Evolutionary conservation across 2,113 vertebrate genomes (phyloP).

Genomic region (Siniperca chuatsi): DNA sequence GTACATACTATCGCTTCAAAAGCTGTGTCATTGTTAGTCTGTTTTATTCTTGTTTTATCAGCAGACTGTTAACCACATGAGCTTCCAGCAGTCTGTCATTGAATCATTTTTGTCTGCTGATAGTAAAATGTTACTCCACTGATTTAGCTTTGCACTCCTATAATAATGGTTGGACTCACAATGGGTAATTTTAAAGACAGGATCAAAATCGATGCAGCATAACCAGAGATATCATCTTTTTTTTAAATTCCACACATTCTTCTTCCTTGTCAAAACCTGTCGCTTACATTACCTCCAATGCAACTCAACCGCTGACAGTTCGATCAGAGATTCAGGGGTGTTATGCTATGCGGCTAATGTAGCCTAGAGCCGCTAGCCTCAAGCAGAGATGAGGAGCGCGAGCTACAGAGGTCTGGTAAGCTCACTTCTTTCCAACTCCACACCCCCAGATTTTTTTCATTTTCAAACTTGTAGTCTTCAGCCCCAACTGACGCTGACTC

Average conservation of each 20-base stretch:
- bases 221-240: neutral
- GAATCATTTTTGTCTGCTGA: slow-evolving; percentile 13
- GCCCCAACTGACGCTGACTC: too few relatives aligned
- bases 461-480: too few relatives aligned
- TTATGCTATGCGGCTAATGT: too few relatives aligned
- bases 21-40: slow-evolving; percentile 5
- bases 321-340: too few relatives aligned
- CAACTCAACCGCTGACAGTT: too few relatives aligned
- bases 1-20: neutral
- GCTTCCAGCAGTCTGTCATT: slow-evolving; percentile 21
- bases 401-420: neutral
- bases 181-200: neutral
- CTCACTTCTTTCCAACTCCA: neutral
- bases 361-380: too few relatives aligned
- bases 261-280: neutral
- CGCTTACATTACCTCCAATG: neutral
- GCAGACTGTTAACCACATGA: slow-evolving; percentile 4
- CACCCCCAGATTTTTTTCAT: neutral
- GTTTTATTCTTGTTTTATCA: slow-evolving; percentile 33
- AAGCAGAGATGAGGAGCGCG: neutral
- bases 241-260: neutral
- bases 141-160: slow-evolving; percentile 3
- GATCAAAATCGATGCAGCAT: neutral
- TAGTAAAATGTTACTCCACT: slow-evolving; percentile 11
- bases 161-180: neutral